These are phyloP conservation scores for Miopithecus talapoin DNA, from an alignment of 2,797 vertebrate genomes.

Conservation along the genomic window DNA sequence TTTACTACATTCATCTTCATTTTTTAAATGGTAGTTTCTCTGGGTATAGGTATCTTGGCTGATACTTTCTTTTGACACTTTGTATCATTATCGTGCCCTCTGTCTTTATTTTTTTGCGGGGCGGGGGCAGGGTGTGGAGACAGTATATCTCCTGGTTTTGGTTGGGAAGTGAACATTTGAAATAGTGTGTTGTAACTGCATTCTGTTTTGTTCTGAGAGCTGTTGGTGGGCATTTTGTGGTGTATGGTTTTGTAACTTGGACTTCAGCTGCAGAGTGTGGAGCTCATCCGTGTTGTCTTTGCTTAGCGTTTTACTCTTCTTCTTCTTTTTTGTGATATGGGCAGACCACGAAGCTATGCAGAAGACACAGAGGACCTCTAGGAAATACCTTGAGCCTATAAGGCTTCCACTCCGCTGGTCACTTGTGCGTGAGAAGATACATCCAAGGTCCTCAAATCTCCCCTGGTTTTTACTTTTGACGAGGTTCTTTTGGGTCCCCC, in stretches of 20 bases:
- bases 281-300: neutral
- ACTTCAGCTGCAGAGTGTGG: neutral
- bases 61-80: neutral
- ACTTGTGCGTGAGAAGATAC: neutral
- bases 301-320: neutral
- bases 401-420: neutral
- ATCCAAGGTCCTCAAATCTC: neutral
- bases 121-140: too few relatives aligned
- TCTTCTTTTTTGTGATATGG: neutral
- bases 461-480: neutral
- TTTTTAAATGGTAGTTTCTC: neutral
- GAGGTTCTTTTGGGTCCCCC: neutral
- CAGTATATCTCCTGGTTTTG: neutral
- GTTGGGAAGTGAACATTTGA: neutral
- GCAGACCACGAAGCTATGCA: too few relatives aligned
- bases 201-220: neutral
- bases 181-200: neutral
- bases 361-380: too few relatives aligned
- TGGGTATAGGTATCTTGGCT: neutral
- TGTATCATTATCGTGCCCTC: neutral
- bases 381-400: neutral
- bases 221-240: neutral
- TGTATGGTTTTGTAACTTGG: neutral
- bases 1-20: neutral
- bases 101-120: too few relatives aligned